Base-by-base conservation (phyloP, 2,797 vertebrate species). In the Tauraco hartlaubi region DNA sequence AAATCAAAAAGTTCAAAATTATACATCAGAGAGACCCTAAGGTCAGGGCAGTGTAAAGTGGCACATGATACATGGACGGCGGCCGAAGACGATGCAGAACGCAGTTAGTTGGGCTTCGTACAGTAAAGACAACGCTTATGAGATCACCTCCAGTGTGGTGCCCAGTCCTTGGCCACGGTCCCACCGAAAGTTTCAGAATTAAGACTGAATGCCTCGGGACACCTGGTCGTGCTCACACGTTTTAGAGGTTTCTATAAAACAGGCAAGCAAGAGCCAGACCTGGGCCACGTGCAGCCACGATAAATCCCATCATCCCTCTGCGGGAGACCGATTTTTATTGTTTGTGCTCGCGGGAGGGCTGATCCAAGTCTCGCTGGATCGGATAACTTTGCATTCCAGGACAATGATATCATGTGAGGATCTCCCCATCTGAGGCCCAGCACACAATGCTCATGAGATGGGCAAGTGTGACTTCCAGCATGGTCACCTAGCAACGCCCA, bases 1-100 rank as follows among this genome's bases (percentile, higher is more conserved):
- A 3, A 44, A 44, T 19, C 35, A 35, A 35, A 35, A 35, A 35
- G 48, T 4, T 2, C 17, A 33, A 73, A 86, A 51, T 48, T 15
- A 13, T 5, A 71, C 44, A 37, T 17, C 8, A 4, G 28, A 37
- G 18, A 4, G 11, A 29, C 51, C 28, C 51, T 11, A 17, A 33
- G 49, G 64, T 19, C 48, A 33, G 29, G 13, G 48, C 64, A 9
- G 35, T 2, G 5, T 16, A 1, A 59, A 44, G 49, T 3, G 11
- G 19, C 9, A 9, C 35, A 4, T 0, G 31, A 33, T 0, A 13
- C 2, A 1, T 0, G 5, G 33, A 13, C 37, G 49, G 41, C 15
- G 11, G 13, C 41, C 19, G 48, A 48, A 67, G 62, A 17, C 1
- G 2, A 12, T 1, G 61, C 33, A 41, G 49, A 33, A 33, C 1